Evolutionary conservation across 2,113 vertebrate genomes (phyloP), one percentile per base, ranked within the genome.

Genomic region (Catharus bicknelli): DNA sequence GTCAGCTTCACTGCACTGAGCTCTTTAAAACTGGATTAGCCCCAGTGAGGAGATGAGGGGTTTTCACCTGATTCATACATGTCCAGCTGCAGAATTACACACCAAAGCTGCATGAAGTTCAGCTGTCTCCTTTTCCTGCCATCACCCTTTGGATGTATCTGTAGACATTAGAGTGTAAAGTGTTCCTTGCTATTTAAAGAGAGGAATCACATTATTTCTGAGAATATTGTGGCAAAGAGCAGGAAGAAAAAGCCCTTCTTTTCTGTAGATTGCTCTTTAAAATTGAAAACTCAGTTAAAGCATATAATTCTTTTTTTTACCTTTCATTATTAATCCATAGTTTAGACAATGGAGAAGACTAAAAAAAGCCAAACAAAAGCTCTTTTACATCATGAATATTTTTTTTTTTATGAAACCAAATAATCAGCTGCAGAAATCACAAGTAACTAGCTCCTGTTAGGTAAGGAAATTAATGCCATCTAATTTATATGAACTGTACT

Each of bases 401-500:
- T 79, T 90, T 53, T 0, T 40, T 40, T 40, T 40, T 40, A 64
- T 68, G 61, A 51, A 81, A 77, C 16, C 18, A 75, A 88, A 79
- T 68, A 54, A 74, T 36, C 51, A 86, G n/a, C 59, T 81, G 40
- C 69, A 32, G 32, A 90, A 94, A 81, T 83, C 51, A 55, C 16
- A 70, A 50, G 54, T 88, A 84, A 77, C 75, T 82, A 10, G 62
- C 53, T 90, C n/a, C n/a, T 57, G 50, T 78, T 84, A 61, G 40
- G 51, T n/a, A 47, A 72, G 54, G 82, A 82, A 92, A 92, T 94
- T 83, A 86, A 58, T 90, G 62, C 45, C 3, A 86, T 84, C 45
- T 92, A 92, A 86, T 93, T 94, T 90, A 62, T 54, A 40, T 8
- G 59, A 85, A 51, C 82, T 85, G 8, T 82, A 55, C 34, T 95